phyloP scores from a whole-genome alignment of 2,113 vertebrate genomes.

The Trematocara unimaculatum region DNA sequence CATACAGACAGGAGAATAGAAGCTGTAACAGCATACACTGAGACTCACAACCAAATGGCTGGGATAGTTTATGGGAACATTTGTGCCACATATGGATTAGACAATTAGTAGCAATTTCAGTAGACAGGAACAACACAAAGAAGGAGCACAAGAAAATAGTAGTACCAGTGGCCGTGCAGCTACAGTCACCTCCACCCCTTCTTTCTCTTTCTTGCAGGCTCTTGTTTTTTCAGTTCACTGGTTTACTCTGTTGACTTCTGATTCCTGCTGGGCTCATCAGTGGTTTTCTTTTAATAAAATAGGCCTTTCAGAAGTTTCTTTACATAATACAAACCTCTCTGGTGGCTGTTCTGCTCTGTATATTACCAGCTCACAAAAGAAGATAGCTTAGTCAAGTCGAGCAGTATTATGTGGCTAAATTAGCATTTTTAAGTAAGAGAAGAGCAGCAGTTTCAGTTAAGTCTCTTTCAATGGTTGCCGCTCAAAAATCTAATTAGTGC shows the following conservation, averaged over 20 bases:
- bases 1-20: neutral
- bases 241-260: neutral
- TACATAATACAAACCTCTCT: neutral
- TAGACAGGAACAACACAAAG: neutral
- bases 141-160: neutral
- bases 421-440: constrained; percentile 20
- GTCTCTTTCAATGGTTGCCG: neutral
- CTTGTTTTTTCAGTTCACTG: neutral
- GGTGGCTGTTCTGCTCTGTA: neutral
- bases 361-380: neutral
- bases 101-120: neutral
- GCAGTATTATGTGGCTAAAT: constrained; percentile 10
- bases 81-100: neutral
- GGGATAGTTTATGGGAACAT: neutral
- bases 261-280: neutral
- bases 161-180: neutral
- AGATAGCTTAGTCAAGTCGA: neutral
- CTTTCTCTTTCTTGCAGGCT: neutral
- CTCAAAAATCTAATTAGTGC: constrained; percentile 34
- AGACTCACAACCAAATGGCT: neutral
- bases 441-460: neutral
- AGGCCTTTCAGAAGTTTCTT: neutral
- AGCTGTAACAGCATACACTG: neutral
- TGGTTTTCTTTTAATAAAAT: neutral
- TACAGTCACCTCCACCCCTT: neutral